phyloP scores from a whole-genome alignment of 2,797 vertebrate species.

The Pangasius sanitwongsei region DNA sequence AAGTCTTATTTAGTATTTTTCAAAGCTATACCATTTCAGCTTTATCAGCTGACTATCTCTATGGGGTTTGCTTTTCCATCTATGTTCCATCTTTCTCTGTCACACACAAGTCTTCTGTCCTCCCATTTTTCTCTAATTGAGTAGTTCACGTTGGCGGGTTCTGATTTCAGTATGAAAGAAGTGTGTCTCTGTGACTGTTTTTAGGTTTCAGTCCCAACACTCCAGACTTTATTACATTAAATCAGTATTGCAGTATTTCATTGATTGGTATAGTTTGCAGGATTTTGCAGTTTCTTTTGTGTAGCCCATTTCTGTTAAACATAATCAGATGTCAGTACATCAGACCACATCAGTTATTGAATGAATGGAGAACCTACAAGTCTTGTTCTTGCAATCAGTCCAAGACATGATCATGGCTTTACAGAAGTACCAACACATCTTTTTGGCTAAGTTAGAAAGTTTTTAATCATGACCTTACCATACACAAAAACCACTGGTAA shows the following conservation, averaged over 20 bases:
- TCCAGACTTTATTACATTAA: background rate
- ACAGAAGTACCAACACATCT: background rate
- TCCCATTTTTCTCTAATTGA: constrained; percentile 16
- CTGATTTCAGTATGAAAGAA: constrained; percentile 22
- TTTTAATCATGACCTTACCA: background rate
- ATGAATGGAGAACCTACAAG: background rate
- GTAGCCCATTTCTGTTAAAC: background rate
- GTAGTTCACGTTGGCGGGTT: background rate
- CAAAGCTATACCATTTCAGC: constrained; percentile 30
- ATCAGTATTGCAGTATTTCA: constrained; percentile 38
- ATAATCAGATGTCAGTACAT: background rate
- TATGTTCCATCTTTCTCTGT: constrained; percentile 40
- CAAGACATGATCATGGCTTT: background rate
- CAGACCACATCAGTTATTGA: background rate
- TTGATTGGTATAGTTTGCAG: background rate
- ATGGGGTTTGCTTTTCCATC: constrained; percentile 43
- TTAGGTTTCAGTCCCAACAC: background rate
- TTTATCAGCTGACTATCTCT: constrained; percentile 20
- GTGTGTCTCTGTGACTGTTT: constrained; percentile 11
- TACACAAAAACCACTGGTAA: background rate
- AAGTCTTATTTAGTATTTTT: constrained; percentile 42
- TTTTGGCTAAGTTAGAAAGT: background rate
- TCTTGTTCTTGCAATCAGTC: background rate
- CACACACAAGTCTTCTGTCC: background rate
- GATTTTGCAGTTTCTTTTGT: background rate